Evolutionary conservation across 2,888 invertebrate species (phyloP).

Genomic region (Coelogynopora nodosa): DNA sequence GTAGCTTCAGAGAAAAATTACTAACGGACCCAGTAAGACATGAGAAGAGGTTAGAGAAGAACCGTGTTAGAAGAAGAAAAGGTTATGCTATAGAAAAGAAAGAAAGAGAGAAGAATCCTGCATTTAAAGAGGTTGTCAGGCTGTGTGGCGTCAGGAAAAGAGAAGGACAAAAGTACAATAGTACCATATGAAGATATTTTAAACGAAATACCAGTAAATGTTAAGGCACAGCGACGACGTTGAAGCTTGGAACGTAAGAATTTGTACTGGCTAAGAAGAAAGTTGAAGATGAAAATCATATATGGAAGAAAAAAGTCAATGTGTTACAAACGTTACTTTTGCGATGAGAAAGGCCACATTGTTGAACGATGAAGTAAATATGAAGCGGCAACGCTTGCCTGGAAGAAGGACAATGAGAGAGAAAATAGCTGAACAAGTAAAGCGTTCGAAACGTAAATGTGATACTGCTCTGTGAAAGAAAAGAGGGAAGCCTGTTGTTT

Average conservation of each 20-base stretch:
- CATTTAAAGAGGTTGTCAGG: not conserved
- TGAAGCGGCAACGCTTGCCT: not conserved
- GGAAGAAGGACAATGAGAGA: not conserved
- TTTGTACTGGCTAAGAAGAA: not conserved
- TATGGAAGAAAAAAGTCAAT: not conserved
- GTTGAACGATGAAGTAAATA: not conserved
- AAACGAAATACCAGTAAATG: not conserved
- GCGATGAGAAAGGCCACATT: not conserved
- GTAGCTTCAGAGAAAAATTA: constrained; percentile 11
- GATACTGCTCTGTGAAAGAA: not conserved
- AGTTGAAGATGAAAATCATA: not conserved
- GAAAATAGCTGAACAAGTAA: not conserved
- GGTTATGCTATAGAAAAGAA: constrained; percentile 9
- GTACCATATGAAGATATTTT: not conserved
- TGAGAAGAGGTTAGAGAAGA: not conserved
- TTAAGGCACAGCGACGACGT: constrained; percentile 23
- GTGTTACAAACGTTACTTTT: constrained; percentile 10
- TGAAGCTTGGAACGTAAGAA: constrained; percentile 25
- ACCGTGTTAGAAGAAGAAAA: not conserved
- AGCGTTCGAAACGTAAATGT: not conserved
- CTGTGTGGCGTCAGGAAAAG: constrained; percentile 3
- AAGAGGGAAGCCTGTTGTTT: not conserved
- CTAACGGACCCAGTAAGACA: constrained; percentile 10
- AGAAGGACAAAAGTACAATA: constrained; percentile 5
- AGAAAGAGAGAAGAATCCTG: constrained; percentile 7